Evolutionary conservation across 2,797 vertebrate species (phyloP).

Genomic region (Poeciliopsis presidionis): DNA sequence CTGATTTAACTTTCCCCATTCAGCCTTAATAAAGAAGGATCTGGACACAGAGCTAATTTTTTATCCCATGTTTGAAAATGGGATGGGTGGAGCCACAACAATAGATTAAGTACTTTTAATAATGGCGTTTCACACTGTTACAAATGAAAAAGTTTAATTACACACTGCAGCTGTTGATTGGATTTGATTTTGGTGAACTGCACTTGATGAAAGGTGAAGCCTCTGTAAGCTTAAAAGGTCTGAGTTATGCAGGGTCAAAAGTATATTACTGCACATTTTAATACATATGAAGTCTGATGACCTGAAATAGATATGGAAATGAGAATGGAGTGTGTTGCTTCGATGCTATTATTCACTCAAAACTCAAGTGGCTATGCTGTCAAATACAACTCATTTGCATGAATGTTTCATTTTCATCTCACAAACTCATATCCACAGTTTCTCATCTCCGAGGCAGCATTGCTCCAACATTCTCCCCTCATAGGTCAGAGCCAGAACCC

Average conservation of each 20-base stretch:
- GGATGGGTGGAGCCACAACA: too few species aligned
- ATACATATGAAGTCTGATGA: conserved; percentile 39
- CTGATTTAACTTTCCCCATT: neutral
- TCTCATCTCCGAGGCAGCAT: conserved; percentile 2
- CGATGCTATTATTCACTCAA: conserved; percentile 34
- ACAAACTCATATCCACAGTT: conserved; percentile 8
- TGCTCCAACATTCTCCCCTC: conserved; percentile 5
- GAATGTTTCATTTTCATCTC: conserved; percentile 39
- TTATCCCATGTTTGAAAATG: conserved; percentile 4
- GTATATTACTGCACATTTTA: conserved; percentile 19
- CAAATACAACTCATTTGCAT: conserved; percentile 48
- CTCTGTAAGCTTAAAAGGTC: conserved; percentile 5
- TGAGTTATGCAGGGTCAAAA: conserved; percentile 19
- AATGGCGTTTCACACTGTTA: neutral
- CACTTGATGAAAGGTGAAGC: neutral
- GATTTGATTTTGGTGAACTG: neutral
- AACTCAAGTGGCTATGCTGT: conserved; percentile 41
- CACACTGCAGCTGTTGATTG: neutral
- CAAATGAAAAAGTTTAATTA: neutral
- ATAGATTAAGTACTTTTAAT: neutral
- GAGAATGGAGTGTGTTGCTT: neutral
- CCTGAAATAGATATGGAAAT: conserved; percentile 46
- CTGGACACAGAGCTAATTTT: neutral
- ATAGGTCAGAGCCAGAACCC: conserved; percentile 35
- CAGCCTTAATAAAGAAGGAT: neutral